These are phyloP conservation scores for Xyrichtys novacula DNA, from an alignment of 2,797 vertebrate species.

Conservation along the genomic window DNA sequence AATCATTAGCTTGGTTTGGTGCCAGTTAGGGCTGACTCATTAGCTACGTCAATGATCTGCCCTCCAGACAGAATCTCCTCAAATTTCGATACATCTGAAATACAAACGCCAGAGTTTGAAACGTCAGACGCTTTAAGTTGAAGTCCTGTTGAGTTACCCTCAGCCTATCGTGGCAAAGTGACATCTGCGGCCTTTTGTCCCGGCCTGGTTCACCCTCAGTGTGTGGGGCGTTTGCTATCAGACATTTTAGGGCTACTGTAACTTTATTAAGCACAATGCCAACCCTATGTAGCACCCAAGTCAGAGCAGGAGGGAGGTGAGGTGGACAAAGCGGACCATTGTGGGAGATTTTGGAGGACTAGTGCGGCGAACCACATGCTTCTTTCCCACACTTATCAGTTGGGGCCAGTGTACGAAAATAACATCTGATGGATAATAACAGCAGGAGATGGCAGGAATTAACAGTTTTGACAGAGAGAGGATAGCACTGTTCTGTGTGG, in stretches of 20 bases:
- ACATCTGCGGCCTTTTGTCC: constrained; percentile 71
- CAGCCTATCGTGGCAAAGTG: constrained; percentile 56
- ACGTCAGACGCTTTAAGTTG: constrained; percentile 52
- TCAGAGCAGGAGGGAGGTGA: constrained; percentile 67
- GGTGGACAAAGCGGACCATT: constrained; percentile 76
- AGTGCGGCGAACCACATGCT: constrained; percentile 77
- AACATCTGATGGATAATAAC: constrained; percentile 72
- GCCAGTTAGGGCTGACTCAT: constrained; percentile 64
- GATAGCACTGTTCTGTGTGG: constrained; percentile 1
- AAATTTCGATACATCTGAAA: constrained; percentile 66
- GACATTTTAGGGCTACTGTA: constrained; percentile 74
- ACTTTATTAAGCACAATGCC: constrained; percentile 82
- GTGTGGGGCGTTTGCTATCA: constrained; percentile 54
- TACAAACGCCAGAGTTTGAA: constrained; percentile 50
- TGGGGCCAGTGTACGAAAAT: constrained; percentile 71
- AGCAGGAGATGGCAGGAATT: constrained; percentile 49
- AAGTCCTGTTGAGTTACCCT: constrained; percentile 36
- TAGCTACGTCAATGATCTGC: constrained; percentile 67
- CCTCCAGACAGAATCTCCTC: constrained; percentile 64
- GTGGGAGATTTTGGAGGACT: constrained; percentile 61
- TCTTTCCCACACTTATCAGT: constrained; percentile 84
- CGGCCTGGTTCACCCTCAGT: constrained; percentile 53
- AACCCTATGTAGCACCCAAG: constrained; percentile 72
- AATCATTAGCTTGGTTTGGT: constrained; percentile 73
- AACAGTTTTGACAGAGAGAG: constrained; percentile 56